These are phyloP conservation scores for Exaiptasia diaphana DNA, from an alignment of 64 coral and sea anemone genomes.

Conservation along the genomic window DNA sequence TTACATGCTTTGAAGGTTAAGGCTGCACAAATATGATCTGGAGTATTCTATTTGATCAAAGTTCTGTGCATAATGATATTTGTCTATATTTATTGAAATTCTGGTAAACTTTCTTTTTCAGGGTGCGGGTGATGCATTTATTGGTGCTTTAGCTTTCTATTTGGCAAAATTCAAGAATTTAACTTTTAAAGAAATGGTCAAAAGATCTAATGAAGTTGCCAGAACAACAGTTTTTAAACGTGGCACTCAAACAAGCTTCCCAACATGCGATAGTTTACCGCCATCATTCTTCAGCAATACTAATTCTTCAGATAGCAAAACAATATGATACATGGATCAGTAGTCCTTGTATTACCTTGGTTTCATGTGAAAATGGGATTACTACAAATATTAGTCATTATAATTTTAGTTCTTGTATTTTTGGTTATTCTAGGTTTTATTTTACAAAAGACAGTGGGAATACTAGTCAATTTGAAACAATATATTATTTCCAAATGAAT, in stretches of 20 bases:
- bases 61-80: too few relatives aligned
- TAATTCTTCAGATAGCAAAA: slow-evolving; percentile 8
- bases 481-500: too few relatives aligned
- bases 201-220: slow-evolving; percentile 86
- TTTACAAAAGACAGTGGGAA: too few relatives aligned
- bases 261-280: slow-evolving; percentile 43
- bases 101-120: slow-evolving; percentile 8
- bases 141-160: slow-evolving; percentile 95
- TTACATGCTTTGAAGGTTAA: too few relatives aligned
- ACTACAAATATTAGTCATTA: too few relatives aligned
- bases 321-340: slow-evolving; percentile 13
- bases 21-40: too few relatives aligned
- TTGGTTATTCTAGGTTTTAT: too few relatives aligned
- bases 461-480: too few relatives aligned
- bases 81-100: not conserved
- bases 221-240: slow-evolving; percentile 64
- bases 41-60: too few relatives aligned
- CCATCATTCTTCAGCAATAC: slow-evolving; percentile 67
- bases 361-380: too few relatives aligned
- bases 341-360: too few relatives aligned
- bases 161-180: slow-evolving; percentile 93
- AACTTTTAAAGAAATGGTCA: slow-evolving; percentile 88
- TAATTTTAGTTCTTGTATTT: too few relatives aligned
- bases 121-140: slow-evolving; percentile 98
- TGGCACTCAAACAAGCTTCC: slow-evolving; percentile 94